Evolutionary conservation across 2,888 invertebrate species (phyloP).

Genomic region (Oxystoma pomonae): DNA sequence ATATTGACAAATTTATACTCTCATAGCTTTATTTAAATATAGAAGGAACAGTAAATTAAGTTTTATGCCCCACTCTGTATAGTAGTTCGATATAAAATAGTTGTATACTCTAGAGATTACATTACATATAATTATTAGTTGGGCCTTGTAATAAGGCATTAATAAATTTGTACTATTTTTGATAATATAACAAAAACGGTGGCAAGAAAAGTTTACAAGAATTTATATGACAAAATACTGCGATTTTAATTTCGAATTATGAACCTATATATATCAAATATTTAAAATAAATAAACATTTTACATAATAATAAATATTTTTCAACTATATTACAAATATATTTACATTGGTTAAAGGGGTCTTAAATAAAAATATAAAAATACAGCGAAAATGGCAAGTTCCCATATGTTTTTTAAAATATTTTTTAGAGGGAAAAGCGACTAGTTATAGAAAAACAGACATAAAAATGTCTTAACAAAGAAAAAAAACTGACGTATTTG

Average conservation of each 20-base stretch:
- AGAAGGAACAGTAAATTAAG: no score
- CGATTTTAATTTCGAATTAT: slow-evolving; percentile 1
- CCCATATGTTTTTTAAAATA: no score
- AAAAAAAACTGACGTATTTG: no score
- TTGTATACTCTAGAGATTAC: slow-evolving; percentile 10
- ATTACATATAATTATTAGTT: slow-evolving; percentile 20
- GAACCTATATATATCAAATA: slow-evolving; percentile 11
- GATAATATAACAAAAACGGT: slow-evolving; percentile 25
- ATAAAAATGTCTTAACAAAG: no score
- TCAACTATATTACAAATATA: slow-evolving; percentile 9
- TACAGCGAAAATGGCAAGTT: not conserved
- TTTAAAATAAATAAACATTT: slow-evolving; percentile 15
- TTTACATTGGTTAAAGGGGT: slow-evolving; percentile 9
- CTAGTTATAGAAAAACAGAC: no score
- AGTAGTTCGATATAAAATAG: slow-evolving; percentile 15
- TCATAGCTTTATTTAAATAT: no score
- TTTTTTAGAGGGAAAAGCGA: not conserved
- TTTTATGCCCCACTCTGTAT: no score
- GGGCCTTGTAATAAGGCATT: slow-evolving; percentile 30
- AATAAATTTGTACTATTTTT: slow-evolving; percentile 38
- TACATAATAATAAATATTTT: slow-evolving; percentile 15
- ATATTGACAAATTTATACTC: no score
- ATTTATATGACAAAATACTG: not conserved
- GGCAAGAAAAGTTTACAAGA: not conserved
- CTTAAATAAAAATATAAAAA: not conserved